Percentiles rank a stretch among this genome's conserved stretches.
Evolutionary conservation across 2,113 vertebrate species (phyloP).

Genomic region (Scortum barcoo): DNA sequence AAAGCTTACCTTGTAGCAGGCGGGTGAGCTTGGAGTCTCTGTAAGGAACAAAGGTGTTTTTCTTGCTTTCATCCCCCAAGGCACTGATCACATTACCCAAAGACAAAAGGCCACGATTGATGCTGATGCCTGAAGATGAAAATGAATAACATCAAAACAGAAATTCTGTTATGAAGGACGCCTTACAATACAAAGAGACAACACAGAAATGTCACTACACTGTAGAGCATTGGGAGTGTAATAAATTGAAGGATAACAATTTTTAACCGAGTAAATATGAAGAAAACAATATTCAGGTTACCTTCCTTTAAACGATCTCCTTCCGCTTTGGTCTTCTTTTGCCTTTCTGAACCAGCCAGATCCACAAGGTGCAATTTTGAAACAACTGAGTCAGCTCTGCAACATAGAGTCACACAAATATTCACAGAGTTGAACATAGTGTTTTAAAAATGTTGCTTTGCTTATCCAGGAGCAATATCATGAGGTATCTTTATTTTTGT

Average conservation of each 20-base stretch:
- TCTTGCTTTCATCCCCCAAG: conserved; percentile 95
- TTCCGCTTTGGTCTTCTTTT: conserved; percentile 98
- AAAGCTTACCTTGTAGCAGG: conserved; percentile 92
- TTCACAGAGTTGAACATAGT: not conserved
- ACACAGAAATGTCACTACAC: not conserved
- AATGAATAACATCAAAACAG: conserved; percentile 30
- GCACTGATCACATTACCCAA: conserved; percentile 98
- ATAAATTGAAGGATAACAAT: not conserved
- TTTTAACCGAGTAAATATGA: not conserved
- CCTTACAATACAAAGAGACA: not conserved
- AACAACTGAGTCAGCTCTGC: conserved; percentile 78
- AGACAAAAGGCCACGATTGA: conserved; percentile 94
- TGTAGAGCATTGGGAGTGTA: not conserved
- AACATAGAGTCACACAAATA: conserved; percentile 33
- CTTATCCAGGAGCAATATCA: not conserved
- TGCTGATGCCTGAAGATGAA: conserved; percentile 91
- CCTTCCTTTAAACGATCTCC: conserved; percentile 96
- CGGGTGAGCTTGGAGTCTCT: conserved; percentile 97
- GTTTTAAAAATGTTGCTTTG: not conserved
- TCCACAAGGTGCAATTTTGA: conserved; percentile 97
- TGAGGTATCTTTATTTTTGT: not conserved
- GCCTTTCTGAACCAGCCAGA: conserved; percentile 96
- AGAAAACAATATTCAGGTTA: conserved; percentile 64
- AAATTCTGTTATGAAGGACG: not conserved
- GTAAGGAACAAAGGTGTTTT: conserved; percentile 93